Percentiles rank a stretch among this genome's conserved stretches.
Evolutionary conservation across 37 sponge, comb jelly and placozoan species (phyloP).

Genomic region (Beroe ovata): DNA sequence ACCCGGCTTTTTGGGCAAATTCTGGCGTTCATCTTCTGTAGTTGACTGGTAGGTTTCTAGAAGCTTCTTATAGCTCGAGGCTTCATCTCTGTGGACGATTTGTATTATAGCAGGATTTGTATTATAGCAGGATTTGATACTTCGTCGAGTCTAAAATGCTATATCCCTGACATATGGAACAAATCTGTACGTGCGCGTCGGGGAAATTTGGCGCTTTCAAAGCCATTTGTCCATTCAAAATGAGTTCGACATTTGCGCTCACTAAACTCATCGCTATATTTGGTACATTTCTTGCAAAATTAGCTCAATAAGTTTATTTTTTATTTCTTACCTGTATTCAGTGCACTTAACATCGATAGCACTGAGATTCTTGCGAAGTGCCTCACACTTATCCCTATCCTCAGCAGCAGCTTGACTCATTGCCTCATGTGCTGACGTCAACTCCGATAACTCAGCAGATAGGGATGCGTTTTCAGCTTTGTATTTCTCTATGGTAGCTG

Average conservation of each 20-base stretch:
- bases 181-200: too few species aligned
- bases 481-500: background rate
- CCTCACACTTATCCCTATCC: background rate
- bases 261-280: too few species aligned
- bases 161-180: too few species aligned
- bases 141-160: too few species aligned
- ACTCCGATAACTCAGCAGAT: slow-evolving; percentile 6
- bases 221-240: too few species aligned
- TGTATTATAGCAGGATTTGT: too few species aligned
- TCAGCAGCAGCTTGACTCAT: background rate
- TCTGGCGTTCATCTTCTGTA: background rate
- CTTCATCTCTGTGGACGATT: slow-evolving; percentile 20
- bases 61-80: slow-evolving; percentile 5
- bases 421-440: background rate
- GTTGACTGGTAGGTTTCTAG: slow-evolving; percentile 39
- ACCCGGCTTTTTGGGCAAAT: slow-evolving; percentile 10
- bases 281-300: too few species aligned
- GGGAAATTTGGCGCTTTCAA: too few species aligned
- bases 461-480: background rate
- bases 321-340: slow-evolving; percentile 22
- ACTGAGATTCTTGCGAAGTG: background rate
- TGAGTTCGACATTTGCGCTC: too few species aligned
- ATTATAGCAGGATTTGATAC: too few species aligned
- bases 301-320: too few species aligned
- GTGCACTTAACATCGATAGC: background rate